Evolutionary conservation across 2,113 vertebrate genomes (phyloP), one percentile per base, ranked within the genome.

Genomic region (Peucedramus taeniatus): DNA sequence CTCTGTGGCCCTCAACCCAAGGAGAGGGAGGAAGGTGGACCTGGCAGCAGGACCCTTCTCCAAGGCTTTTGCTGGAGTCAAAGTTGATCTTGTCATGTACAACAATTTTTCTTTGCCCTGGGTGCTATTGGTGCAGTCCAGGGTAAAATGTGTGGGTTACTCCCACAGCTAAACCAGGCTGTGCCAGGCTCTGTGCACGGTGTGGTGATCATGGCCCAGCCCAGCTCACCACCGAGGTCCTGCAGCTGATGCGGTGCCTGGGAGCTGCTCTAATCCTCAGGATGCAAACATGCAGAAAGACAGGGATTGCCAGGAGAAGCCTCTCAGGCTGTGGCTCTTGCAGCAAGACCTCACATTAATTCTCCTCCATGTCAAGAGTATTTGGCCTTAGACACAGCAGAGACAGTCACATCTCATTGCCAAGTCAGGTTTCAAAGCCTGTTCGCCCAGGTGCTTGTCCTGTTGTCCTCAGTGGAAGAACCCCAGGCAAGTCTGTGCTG

Each of bases 331-430:
- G 76, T 11, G 72, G 39, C 72, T 89, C 42, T 44, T 87, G 33
- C 35, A 47, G 64, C 77, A 77, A 93, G 83, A 83, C 27, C 89
- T 92, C 83, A 68, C 11, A 92, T 96, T 89, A 92, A 89, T 93
- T 96, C 86, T 93, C 44, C 42, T 91, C 71, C n/a, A 17, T 71
- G 94, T 96, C 95, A 93, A 83, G 93, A 93, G 76, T n/a, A 18
- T 96, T 96, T 95, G 96, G 90, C 89, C 86, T 93, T 63, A 70
- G 89, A 88, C 22, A 8, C 79, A 78, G 35, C 56, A 40, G 83
- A 92, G 37, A 23, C 71, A 90, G 89, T 97, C 93, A 68, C 89
- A 51, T 94, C 87, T 94, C 93, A 75, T 93, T 95, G 96, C 56
- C 26, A 37, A 81, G 68, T 39, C 64, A 54, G 76, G 59, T 83